Percentiles rank a stretch among this genome's conserved stretches.
These are phyloP conservation scores for Crocuta crocuta DNA, from an alignment of 2,113 vertebrate genomes.

Conservation along the genomic window DNA sequence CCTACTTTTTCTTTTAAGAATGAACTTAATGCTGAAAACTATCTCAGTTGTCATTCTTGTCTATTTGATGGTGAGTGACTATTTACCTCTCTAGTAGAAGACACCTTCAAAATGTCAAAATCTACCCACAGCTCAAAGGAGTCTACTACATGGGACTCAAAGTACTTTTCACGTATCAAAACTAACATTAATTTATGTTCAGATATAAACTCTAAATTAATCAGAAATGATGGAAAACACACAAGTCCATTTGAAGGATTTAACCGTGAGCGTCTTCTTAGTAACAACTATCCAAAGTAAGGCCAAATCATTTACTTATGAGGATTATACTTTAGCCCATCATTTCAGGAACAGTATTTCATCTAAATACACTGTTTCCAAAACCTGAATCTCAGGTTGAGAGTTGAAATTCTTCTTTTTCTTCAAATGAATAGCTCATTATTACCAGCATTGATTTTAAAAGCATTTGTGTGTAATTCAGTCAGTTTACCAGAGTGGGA, in stretches of 20 bases:
- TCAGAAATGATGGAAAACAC: not conserved
- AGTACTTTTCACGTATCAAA: not conserved
- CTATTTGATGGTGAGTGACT: not conserved
- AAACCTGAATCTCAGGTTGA: not conserved
- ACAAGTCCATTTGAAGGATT: not conserved
- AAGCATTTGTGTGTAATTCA: not conserved
- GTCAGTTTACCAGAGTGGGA: not conserved
- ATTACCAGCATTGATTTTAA: not conserved
- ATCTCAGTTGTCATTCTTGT: not conserved
- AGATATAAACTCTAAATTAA: slow-evolving; percentile 41
- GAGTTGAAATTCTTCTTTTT: not conserved
- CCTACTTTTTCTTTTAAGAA: not conserved
- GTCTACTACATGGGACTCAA: not conserved
- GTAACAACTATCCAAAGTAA: slow-evolving; percentile 6
- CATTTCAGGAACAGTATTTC: not conserved
- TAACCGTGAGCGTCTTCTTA: not conserved
- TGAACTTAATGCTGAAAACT: not conserved
- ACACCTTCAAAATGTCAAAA: not conserved
- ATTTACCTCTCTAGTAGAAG: not conserved
- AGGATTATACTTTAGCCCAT: not conserved
- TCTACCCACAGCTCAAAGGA: not conserved
- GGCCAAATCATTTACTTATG: not conserved
- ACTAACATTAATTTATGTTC: not conserved
- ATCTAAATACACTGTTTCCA: not conserved
- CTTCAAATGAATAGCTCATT: not conserved